These are phyloP conservation scores for Drosophila diplacantha DNA, from an alignment of 2,888 invertebrate genomes.

Conservation along the genomic window DNA sequence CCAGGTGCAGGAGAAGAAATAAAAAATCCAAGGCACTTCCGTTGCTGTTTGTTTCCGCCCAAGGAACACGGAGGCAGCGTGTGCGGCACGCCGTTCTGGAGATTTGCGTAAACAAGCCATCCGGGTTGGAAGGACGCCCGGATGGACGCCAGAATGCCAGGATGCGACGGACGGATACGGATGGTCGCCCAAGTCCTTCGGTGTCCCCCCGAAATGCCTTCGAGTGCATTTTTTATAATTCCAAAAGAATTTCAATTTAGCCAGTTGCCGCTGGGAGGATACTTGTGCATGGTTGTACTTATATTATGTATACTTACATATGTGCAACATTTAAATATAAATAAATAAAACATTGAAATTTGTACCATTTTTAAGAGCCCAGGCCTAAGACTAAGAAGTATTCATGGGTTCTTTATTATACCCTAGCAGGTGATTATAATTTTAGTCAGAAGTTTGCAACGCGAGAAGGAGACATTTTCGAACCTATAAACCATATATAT, in stretches of 20 bases:
- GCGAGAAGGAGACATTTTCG: no score
- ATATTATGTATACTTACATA: not conserved
- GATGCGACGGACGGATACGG: constrained; percentile 10
- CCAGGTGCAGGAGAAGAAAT: not conserved
- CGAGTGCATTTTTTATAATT: constrained; percentile 50
- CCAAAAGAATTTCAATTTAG: constrained; percentile 55
- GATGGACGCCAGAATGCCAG: not conserved
- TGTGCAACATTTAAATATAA: no score
- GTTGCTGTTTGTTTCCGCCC: not conserved
- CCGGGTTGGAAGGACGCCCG: constrained; percentile 6
- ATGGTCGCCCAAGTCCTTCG: constrained; percentile 5
- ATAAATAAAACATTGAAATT: not conserved
- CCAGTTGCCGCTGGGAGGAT: constrained; percentile 33
- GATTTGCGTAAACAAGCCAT: constrained; percentile 37
- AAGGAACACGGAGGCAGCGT: not conserved
- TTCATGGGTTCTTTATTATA: not conserved
- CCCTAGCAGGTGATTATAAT: no score
- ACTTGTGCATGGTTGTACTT: not conserved
- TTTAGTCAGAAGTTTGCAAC: no score
- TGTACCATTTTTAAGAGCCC: not conserved
- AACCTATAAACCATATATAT: no score
- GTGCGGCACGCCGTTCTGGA: constrained; percentile 11
- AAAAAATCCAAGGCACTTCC: not conserved
- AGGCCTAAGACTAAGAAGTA: not conserved
- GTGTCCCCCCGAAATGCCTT: constrained; percentile 42